Evolutionary conservation across 2,113 vertebrate genomes (phyloP).

Genomic region (Bos taurus): ARS-UCD2.0 NC_037331.1:37531501-37532000

Average conservation of each 20-base stretch:
- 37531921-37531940: background rate
- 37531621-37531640: background rate
- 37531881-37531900: background rate
- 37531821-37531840: background rate
- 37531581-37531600: background rate
- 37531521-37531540: background rate
- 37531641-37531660: background rate
- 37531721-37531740: background rate
- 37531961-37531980: background rate
- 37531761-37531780: background rate
- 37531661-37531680: background rate
- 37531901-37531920: background rate
- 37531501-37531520: background rate
- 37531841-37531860: background rate
- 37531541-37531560: background rate
- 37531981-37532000: background rate
- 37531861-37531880: background rate
- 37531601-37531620: background rate
- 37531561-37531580: background rate
- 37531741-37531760: background rate
- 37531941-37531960: fast-evolving
- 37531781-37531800: background rate
- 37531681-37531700: background rate
- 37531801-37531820: background rate
- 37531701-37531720: background rate